A percentile compares a stretch with the other conserved stretches of the same genome.
Evolutionary conservation across 2,797 vertebrate species (phyloP).

Genomic region (Lindbergichthys nudifrons): DNA sequence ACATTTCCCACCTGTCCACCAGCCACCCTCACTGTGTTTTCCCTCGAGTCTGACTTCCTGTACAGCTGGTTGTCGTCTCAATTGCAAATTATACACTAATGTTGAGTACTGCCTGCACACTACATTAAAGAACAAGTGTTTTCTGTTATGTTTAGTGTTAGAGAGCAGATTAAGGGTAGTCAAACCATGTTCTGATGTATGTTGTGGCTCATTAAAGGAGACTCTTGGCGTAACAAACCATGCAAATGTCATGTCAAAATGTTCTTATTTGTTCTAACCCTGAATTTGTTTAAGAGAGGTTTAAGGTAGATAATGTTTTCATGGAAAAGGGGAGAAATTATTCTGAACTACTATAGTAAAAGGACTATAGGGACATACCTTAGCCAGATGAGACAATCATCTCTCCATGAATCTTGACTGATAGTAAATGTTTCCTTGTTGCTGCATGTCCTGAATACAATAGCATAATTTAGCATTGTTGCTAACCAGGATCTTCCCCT

Average conservation of each 20-base stretch:
- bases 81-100: slow-evolving; percentile 29
- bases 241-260: neutral
- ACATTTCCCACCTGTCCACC: slow-evolving; percentile 70
- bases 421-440: slow-evolving; percentile 1
- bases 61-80: slow-evolving; percentile 53
- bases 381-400: slow-evolving; percentile 3
- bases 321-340: neutral
- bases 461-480: slow-evolving; percentile 1
- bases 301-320: slow-evolving; percentile 1
- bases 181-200: neutral
- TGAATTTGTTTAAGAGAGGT: slow-evolving; percentile 10
- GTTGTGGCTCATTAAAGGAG: neutral
- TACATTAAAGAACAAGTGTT: slow-evolving; percentile 9
- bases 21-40: slow-evolving; percentile 43
- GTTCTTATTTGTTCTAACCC: no score
- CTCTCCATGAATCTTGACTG: slow-evolving; percentile 14
- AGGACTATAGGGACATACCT: slow-evolving; percentile 6
- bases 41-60: slow-evolving; percentile 34
- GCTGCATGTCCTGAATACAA: neutral
- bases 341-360: neutral
- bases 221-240: neutral
- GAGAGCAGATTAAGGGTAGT: neutral
- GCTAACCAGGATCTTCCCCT: slow-evolving; percentile 27
- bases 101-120: neutral
- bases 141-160: neutral